phyloP scores from a whole-genome alignment of 2,888 invertebrate genomes.

The Andrena hattorfiana region DNA sequence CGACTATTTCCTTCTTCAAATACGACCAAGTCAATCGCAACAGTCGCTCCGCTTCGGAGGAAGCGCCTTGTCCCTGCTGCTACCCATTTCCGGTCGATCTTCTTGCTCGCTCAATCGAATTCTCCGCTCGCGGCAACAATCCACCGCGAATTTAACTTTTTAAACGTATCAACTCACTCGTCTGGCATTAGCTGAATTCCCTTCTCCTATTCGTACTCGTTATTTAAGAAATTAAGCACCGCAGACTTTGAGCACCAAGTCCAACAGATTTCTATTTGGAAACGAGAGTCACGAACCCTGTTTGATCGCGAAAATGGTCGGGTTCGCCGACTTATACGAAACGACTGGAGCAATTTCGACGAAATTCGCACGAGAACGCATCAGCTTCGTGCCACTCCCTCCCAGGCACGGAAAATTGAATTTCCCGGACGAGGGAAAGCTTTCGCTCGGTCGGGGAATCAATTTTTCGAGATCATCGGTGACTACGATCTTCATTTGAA shows the following conservation, averaged over 20 bases:
- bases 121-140: neutral
- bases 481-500: neutral
- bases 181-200: neutral
- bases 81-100: neutral
- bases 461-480: slow-evolving; percentile 33
- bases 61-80: slow-evolving; percentile 9
- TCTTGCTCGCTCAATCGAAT: neutral
- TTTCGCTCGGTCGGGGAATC: slow-evolving; percentile 33
- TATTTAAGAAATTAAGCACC: neutral
- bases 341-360: neutral
- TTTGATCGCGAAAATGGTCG: neutral
- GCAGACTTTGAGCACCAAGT: neutral
- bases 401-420: slow-evolving; percentile 19
- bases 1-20: slow-evolving; percentile 72
- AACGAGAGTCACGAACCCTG: neutral
- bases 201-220: neutral
- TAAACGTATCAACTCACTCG: neutral
- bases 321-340: neutral
- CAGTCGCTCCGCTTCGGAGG: neutral
- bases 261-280: neutral
- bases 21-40: slow-evolving; percentile 51
- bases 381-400: neutral
- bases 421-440: slow-evolving; percentile 13
- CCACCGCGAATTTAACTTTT: neutral
- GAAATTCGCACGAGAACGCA: slow-evolving; percentile 11